Base-by-base conservation (phyloP, 1,140 invertebrate species). In the Brachionus koreanus region DNA sequence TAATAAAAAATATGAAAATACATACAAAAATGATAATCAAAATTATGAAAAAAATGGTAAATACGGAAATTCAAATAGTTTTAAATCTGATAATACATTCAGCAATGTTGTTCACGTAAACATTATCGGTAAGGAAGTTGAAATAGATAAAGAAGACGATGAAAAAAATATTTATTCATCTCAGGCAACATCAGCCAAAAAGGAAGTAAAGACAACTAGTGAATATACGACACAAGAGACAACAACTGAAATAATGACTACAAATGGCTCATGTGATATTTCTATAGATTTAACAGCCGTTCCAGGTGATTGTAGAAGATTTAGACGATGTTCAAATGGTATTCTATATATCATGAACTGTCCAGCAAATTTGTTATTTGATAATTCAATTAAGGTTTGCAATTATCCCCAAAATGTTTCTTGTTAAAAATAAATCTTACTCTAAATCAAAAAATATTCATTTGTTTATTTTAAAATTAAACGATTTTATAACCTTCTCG, bases 401-500 rank as follows among this genome's bases (percentile, higher is more conserved):
- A 77, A 77, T 49, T 61, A 77, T 61, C 74, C 74, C 23, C 23
- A 61, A 77, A 49, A 77, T 77, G 74, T 77, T 23, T 2, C 67
- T 43, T 29, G 49, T n/a, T 52, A 29, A 29, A 29, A 29, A 29
- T 29, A 29, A 29, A 29, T 29, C 3, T 29, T 2, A 3, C 3
- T 29, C 3, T 29, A 29, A 29, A 29, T 29, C 29, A 29, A 29
- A 29, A 1, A 29, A 29, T 29, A 29, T 29, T 29, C 3, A 29
- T 29, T 29, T 29, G 3, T 29, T 29, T 29, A 29, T 29, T 29
- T 2, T 29, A 29, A 1, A 29, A 29, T 29, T 29, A 2, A 29
- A 29, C 1, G 29, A 29, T 29, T 29, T 29, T 29, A 29, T 2
- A 29, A n/a, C n/a, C n/a, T n/a, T n/a, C n/a, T n/a, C 29, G 29